A percentile compares a stretch with the other conserved stretches of the same genome.
These are phyloP conservation scores for Actinia equina DNA, from an alignment of 64 coral and sea anemone genomes.

Conservation along the genomic window DNA sequence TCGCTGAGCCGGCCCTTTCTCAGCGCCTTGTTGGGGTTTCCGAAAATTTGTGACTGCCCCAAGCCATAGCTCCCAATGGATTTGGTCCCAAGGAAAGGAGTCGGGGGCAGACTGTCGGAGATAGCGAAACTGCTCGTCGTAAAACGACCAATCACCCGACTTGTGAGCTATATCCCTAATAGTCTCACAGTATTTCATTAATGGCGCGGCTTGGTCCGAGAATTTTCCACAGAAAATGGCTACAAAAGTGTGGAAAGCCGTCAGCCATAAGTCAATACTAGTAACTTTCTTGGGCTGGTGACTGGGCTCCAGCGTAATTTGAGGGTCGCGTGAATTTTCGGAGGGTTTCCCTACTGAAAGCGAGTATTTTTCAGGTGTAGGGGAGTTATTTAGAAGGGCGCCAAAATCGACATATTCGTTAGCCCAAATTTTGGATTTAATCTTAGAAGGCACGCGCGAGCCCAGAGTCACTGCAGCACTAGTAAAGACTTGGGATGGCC, in stretches of 20 bases:
- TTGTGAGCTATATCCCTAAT: slow-evolving; percentile 17
- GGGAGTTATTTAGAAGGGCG: neutral
- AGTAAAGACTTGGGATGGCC: slow-evolving; percentile 13
- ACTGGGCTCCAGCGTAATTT: slow-evolving; percentile 8
- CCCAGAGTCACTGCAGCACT: slow-evolving; percentile 20
- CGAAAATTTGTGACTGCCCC: neutral
- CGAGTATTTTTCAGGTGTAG: neutral
- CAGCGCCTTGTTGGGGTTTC: neutral
- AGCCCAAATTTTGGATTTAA: slow-evolving; percentile 49
- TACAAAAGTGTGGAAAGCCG: slow-evolving; percentile 47
- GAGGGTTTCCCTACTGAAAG: neutral
- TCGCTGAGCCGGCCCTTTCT: neutral
- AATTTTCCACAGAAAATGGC: slow-evolving; percentile 22
- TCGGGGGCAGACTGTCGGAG: slow-evolving; percentile 16
- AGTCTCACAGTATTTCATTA: slow-evolving; percentile 50
- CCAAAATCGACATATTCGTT: slow-evolving; percentile 22
- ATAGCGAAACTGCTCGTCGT: slow-evolving; percentile 29
- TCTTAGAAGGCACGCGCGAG: neutral
- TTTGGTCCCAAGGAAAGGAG: slow-evolving; percentile 31
- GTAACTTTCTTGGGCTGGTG: slow-evolving; percentile 10
- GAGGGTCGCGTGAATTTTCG: neutral
- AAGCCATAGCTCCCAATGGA: slow-evolving; percentile 48
- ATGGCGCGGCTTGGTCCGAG: neutral
- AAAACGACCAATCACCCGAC: slow-evolving; percentile 29
- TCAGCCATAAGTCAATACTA: slow-evolving; percentile 2